A percentile compares a stretch with the other conserved stretches of the same genome.
phyloP scores from a whole-genome alignment of 53 echinoderm and acorn worm genomes.

The Paracentrotus lividus region DNA sequence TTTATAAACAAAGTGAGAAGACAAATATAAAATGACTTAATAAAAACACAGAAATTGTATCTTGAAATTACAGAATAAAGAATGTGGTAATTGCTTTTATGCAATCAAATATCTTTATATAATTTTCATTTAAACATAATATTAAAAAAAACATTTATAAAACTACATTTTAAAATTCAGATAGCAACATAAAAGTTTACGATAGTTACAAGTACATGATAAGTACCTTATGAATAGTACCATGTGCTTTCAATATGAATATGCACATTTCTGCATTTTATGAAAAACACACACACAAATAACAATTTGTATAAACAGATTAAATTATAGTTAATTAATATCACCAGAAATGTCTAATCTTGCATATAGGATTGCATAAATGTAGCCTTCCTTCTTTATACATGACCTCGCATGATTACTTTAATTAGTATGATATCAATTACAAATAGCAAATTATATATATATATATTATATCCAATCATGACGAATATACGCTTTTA shows the following conservation, averaged over 20 bases:
- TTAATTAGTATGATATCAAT: too few relatives aligned
- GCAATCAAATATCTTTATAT: too few relatives aligned
- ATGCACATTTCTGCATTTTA: neutral
- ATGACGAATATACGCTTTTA: too few relatives aligned
- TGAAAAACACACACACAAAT: too few relatives aligned
- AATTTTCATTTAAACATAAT: too few relatives aligned
- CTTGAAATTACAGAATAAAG: neutral
- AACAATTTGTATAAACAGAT: neutral
- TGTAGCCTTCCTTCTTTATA: too few relatives aligned
- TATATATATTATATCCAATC: too few relatives aligned
- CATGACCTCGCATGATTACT: too few relatives aligned
- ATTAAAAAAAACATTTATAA: too few relatives aligned
- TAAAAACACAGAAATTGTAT: neutral
- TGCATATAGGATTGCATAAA: neutral
- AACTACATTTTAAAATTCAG: too few relatives aligned
- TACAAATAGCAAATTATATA: too few relatives aligned
- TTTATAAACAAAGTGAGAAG: neutral
- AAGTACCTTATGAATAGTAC: neutral
- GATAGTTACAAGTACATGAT: neutral
- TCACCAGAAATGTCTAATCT: neutral
- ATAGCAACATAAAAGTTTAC: neutral
- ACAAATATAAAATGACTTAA: neutral
- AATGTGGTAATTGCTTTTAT: too few relatives aligned
- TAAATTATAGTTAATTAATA: neutral
- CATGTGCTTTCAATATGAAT: slow-evolving; percentile 19